Evolutionary conservation across 2,888 invertebrate genomes (phyloP), one percentile per base, ranked within the genome.

Genomic region (Onchidella celtica): DNA sequence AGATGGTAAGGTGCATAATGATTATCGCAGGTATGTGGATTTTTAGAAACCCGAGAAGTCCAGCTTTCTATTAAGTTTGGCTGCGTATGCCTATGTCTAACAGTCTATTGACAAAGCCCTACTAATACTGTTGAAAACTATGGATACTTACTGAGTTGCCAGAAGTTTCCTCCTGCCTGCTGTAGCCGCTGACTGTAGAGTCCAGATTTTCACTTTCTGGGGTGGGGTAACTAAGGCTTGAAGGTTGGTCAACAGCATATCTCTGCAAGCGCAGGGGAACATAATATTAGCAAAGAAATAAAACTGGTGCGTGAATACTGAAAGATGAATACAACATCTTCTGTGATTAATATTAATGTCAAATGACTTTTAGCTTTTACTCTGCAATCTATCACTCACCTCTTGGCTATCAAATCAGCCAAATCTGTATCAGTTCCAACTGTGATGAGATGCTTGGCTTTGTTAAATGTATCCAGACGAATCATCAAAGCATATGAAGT

Each of bases 391-490:
- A n/a, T n/a, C n/a, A 77, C 77, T 68, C 34, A 68, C 77, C 24
- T 66, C 11, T 77, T 77, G 11, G 36, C 21, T 34, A 32, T 65
- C 4, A 79, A 36, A 32, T 36, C 34, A 3, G 63, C 32, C 17
- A 57, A 21, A 40, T 61, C 72, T 4, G 17, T 34, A 17, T 55
- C 65, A 21, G 63, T 36, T 6, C 24, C 57, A n/a, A 77, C 36
- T 3, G 59, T 61, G 3, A 83, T 61, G 29, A 80, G n/a, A 61
- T 83, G 83, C 34, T 73, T 11, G 68, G 61, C 36, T 36, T 66
- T 80, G 47, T 61, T 83, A 63, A 83, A 77, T 0, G 83, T 77
- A 29, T 80, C 83, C 47, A 83, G 40, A 2, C 83, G 63, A 6
- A 83, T 34, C 72, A 77, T 6, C 24, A 76, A 75, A 32, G 70